These are phyloP conservation scores for Drosophila pectinifera DNA, from an alignment of 1,140 invertebrate genomes.

Conservation along the genomic window DNA sequence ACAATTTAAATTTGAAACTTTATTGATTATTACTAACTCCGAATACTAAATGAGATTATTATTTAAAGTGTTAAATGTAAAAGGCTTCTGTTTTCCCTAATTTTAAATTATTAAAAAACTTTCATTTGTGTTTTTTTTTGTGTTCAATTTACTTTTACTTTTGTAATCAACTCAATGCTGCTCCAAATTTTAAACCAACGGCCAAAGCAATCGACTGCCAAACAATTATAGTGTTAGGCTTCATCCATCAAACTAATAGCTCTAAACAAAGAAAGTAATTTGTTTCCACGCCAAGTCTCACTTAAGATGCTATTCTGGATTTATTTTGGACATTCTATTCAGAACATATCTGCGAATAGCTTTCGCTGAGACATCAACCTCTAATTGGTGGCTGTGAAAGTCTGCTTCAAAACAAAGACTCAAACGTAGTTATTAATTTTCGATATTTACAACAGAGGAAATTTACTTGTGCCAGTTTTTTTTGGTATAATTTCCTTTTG, in stretches of 20 bases:
- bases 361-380: constrained; percentile 22
- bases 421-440: constrained; percentile 25
- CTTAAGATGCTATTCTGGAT: constrained; percentile 8
- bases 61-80: background rate
- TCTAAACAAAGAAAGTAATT: constrained; percentile 13
- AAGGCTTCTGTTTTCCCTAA: constrained; percentile 2
- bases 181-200: background rate
- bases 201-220: constrained; percentile 15
- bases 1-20: background rate
- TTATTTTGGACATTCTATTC: constrained; percentile 26
- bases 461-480: constrained; percentile 52
- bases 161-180: constrained; percentile 11
- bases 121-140: constrained; percentile 1
- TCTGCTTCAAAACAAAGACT: constrained; percentile 32
- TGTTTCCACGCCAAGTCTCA: background rate
- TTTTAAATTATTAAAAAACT: constrained; percentile 4
- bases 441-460: constrained; percentile 13
- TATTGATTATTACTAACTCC: background rate
- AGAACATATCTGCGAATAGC: constrained; percentile 16
- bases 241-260: constrained; percentile 33
- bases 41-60: too few relatives aligned
- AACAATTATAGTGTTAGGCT: constrained; percentile 16
- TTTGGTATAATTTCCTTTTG: background rate
- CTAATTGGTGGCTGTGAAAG: constrained; percentile 46
- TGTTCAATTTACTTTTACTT: constrained; percentile 22